Evolutionary conservation across 2,113 vertebrate species (phyloP).

Genomic region (Morone saxatilis): DNA sequence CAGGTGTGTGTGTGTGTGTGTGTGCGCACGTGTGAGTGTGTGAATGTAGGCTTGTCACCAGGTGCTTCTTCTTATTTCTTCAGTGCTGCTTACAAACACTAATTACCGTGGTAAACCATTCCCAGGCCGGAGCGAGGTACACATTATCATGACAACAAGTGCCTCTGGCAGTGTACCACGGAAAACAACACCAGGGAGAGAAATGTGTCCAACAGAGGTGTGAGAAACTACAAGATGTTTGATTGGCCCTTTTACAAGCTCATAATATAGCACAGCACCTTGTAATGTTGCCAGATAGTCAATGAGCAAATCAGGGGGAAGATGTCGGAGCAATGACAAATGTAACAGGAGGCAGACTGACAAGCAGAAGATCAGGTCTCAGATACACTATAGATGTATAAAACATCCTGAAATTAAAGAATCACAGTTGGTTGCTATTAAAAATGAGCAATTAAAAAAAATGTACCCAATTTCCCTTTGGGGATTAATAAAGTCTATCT

Average conservation of each 20-base stretch:
- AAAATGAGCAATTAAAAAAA: too few relatives aligned
- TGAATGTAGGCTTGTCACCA: conserved; percentile 39
- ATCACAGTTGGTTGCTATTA: too few relatives aligned
- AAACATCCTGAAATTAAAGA: too few relatives aligned
- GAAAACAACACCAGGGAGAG: conserved; percentile 45
- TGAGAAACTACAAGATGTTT: conserved; percentile 46
- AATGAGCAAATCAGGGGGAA: background rate
- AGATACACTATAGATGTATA: background rate
- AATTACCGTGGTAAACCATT: conserved; percentile 66
- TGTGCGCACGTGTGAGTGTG: background rate
- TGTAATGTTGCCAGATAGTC: conserved; percentile 38
- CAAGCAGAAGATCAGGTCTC: background rate
- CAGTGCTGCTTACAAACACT: conserved; percentile 57
- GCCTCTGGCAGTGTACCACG: conserved; percentile 48
- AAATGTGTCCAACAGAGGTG: conserved; percentile 53
- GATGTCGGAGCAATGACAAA: conserved; percentile 6
- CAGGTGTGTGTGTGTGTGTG: conserved; percentile 46
- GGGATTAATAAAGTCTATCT: too few relatives aligned
- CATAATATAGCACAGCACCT: conserved; percentile 15
- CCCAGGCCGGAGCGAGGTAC: conserved; percentile 42
- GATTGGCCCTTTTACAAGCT: conserved; percentile 55
- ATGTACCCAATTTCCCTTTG: too few relatives aligned
- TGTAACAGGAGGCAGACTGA: background rate
- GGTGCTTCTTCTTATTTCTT: conserved; percentile 58
- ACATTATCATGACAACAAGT: conserved; percentile 49